Percentiles rank a stretch among this genome's conserved stretches.
Conservation (phyloP, 2,113 vertebrate species). For the Oncorhynchus tshawytscha region DNA sequence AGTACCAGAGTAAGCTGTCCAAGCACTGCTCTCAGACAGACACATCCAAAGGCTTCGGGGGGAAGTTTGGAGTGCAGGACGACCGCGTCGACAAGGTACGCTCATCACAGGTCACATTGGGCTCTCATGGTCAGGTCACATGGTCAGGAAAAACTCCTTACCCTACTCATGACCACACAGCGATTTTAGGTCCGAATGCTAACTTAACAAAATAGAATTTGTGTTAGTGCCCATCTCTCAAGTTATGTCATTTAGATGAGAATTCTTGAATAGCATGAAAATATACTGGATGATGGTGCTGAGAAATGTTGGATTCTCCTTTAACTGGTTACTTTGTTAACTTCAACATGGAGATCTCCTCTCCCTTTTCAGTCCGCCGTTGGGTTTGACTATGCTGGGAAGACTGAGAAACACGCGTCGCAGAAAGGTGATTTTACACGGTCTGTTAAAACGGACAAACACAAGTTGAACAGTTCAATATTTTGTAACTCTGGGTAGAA, state of each 20-base stretch:
- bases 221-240: too few species aligned
- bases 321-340: not conserved
- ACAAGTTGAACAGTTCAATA: too few species aligned
- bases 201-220: too few species aligned
- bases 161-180: too few species aligned
- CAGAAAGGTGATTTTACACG: conserved; percentile 84
- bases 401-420: conserved; percentile 94
- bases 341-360: not conserved
- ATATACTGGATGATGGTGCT: too few species aligned
- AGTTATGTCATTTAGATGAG: too few species aligned
- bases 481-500: too few species aligned
- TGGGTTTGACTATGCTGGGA: conserved; percentile 94
- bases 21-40: conserved; percentile 96
- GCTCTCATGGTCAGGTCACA: not conserved
- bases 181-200: too few species aligned
- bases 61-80: conserved; percentile 90
- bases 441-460: too few species aligned
- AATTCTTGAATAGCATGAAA: too few species aligned
- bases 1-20: conserved; percentile 89
- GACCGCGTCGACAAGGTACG: conserved; percentile 95
- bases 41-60: conserved; percentile 89
- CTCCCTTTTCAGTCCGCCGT: conserved; percentile 83
- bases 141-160: too few species aligned
- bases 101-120: not conserved
- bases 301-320: not conserved